A percentile compares a stretch with the other conserved stretches of the same genome.
phyloP scores from a whole-genome alignment of 1,140 invertebrate species.

The Diabrotica virgifera region DNA sequence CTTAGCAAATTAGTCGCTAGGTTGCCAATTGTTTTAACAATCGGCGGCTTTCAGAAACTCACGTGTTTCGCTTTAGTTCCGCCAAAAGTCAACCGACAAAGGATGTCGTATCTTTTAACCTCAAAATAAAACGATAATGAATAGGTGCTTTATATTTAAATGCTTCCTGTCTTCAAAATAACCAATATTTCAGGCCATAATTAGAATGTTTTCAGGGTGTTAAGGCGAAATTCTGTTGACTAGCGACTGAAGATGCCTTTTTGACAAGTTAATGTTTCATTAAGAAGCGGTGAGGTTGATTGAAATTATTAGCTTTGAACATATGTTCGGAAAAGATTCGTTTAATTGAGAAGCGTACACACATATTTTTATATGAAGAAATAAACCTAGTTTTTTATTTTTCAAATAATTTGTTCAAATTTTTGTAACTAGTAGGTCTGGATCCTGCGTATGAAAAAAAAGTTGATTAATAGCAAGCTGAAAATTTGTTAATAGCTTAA shows the following conservation, averaged over 20 bases:
- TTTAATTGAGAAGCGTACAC: too few relatives aligned
- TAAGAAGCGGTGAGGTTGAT: neutral
- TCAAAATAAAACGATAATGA: slow-evolving; percentile 23
- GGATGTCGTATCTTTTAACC: slow-evolving; percentile 22
- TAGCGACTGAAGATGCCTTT: neutral
- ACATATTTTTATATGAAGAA: too few relatives aligned
- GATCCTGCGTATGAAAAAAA: too few relatives aligned
- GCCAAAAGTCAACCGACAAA: slow-evolving; percentile 18
- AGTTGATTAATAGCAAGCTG: too few relatives aligned
- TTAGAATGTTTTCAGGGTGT: slow-evolving; percentile 7
- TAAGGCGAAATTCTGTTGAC: neutral
- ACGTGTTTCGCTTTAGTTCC: slow-evolving; percentile 26
- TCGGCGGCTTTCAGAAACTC: slow-evolving; percentile 19
- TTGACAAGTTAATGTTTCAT: neutral
- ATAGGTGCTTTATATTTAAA: slow-evolving; percentile 25
- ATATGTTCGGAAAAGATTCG: neutral
- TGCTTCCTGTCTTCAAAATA: slow-evolving; percentile 23
- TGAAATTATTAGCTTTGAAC: neutral
- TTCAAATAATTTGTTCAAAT: too few relatives aligned
- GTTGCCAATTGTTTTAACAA: slow-evolving; percentile 22
- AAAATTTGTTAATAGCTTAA: too few relatives aligned
- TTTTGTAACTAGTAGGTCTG: too few relatives aligned
- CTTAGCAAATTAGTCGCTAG: too few relatives aligned
- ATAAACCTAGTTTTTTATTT: too few relatives aligned
- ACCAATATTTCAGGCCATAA: slow-evolving; percentile 20